Evolutionary conservation across 2,797 vertebrate species (phyloP).

Genomic region (Rhinichthys osculus): DNA sequence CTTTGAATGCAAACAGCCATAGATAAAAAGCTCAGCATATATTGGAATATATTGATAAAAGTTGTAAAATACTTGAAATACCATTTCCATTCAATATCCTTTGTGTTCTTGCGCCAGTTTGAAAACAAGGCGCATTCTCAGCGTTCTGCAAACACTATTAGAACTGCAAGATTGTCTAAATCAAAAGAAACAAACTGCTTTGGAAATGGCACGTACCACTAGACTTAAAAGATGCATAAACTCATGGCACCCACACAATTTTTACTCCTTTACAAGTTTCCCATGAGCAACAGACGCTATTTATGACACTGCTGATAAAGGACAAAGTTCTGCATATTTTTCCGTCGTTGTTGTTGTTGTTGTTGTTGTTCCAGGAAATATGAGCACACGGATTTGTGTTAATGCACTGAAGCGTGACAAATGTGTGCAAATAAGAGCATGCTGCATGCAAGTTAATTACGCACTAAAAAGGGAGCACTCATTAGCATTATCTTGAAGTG

Average conservation of each 20-base stretch:
- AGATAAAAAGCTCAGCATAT: too few species aligned
- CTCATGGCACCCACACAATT: background rate
- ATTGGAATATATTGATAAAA: background rate
- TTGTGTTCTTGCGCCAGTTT: background rate
- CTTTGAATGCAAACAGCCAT: too few species aligned
- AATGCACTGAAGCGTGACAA: conserved; percentile 46
- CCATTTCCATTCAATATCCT: background rate
- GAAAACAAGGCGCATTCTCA: background rate
- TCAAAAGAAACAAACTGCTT: background rate
- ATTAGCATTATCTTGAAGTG: conserved; percentile 47
- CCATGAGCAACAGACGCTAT: conserved; percentile 16
- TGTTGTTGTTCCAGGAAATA: conserved; percentile 24
- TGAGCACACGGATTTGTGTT: conserved; percentile 33
- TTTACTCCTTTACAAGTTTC: conserved; percentile 9
- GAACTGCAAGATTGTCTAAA: background rate
- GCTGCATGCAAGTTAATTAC: conserved; percentile 45
- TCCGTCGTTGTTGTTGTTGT: conserved; percentile 8
- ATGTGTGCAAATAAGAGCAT: conserved; percentile 45
- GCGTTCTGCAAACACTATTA: background rate
- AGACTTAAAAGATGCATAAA: background rate
- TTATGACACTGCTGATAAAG: conserved; percentile 28
- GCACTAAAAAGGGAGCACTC: conserved; percentile 43
- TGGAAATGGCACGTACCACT: background rate
- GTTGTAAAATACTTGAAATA: background rate
- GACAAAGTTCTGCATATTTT: conserved; percentile 33